phyloP scores from a whole-genome alignment of 1,140 invertebrate species.

The Sinonovacula constricta region DNA sequence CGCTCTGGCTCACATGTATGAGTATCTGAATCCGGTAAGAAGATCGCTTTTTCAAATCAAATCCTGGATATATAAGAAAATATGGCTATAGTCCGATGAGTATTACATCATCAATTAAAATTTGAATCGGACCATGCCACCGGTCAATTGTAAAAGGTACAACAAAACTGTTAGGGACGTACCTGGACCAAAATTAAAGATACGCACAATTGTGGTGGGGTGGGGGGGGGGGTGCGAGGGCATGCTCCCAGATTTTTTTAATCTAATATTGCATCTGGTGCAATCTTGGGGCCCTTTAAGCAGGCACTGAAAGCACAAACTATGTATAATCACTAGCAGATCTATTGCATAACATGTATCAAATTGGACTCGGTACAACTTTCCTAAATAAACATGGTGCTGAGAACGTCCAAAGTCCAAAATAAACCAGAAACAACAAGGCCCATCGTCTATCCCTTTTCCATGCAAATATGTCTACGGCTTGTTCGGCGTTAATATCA shows the following conservation, averaged over 20 bases:
- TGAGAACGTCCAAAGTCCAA: background rate
- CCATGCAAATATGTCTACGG: background rate
- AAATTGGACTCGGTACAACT: background rate
- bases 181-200: background rate
- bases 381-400: background rate
- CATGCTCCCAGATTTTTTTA: background rate
- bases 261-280: background rate
- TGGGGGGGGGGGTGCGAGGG: no score
- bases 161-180: slow-evolving; percentile 17
- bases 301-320: background rate
- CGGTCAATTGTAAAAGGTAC: no score
- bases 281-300: background rate
- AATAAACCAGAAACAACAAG: background rate
- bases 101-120: no score
- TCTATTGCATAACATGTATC: background rate
- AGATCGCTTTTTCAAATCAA: no score
- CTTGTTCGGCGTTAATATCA: background rate
- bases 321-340: background rate
- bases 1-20: no score
- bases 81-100: no score
- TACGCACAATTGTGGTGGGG: no score
- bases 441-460: background rate
- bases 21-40: no score
- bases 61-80: no score
- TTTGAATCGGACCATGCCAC: no score